phyloP scores from a whole-genome alignment of 2,888 invertebrate genomes.

The Eupithecia inturbata region DNA sequence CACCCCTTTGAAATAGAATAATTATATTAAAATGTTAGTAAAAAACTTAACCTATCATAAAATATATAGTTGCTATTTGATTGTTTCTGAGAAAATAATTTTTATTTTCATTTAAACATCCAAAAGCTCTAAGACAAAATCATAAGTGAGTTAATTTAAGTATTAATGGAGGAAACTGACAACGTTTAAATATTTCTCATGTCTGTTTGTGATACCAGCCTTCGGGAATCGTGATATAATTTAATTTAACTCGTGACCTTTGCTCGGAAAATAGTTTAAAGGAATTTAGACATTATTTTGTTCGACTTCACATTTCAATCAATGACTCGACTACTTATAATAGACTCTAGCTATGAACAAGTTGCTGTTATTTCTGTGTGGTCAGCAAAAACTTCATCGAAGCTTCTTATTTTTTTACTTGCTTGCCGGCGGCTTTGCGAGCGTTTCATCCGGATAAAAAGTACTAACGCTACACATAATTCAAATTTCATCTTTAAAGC shows the following conservation, averaged over 20 bases:
- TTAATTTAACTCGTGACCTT: background rate
- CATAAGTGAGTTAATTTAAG: conserved; percentile 36
- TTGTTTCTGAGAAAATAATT: background rate
- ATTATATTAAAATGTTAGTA: too few species aligned
- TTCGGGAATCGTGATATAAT: conserved; percentile 21
- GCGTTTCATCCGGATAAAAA: too few species aligned
- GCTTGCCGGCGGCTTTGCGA: background rate
- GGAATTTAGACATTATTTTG: background rate
- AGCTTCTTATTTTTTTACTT: too few species aligned
- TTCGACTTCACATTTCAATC: background rate
- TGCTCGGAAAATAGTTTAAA: background rate
- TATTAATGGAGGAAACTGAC: conserved; percentile 51
- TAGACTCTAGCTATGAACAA: too few species aligned
- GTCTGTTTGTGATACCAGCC: conserved; percentile 36
- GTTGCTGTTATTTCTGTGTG: too few species aligned
- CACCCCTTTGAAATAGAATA: too few species aligned
- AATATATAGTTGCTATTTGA: too few species aligned
- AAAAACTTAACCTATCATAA: too few species aligned
- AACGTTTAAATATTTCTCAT: conserved; percentile 46
- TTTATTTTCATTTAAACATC: background rate
- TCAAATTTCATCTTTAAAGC: too few species aligned
- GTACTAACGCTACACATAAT: too few species aligned
- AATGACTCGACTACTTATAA: background rate
- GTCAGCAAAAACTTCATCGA: too few species aligned
- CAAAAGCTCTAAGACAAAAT: background rate